Evolutionary conservation across 2,113 vertebrate species (phyloP), one percentile per base, ranked within the genome.

Genomic region (Microtus oregoni): DNA sequence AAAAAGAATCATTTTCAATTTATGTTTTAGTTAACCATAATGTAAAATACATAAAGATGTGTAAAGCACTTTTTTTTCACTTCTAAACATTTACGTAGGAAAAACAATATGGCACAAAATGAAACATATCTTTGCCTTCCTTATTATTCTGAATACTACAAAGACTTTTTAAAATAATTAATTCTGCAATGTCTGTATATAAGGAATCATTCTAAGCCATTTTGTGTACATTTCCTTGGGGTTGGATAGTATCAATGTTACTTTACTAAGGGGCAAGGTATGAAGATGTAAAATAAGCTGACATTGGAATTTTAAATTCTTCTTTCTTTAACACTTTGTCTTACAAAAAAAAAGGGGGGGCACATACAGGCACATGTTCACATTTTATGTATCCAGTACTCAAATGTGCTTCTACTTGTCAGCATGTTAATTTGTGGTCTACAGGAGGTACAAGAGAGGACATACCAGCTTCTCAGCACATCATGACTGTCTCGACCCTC

Each of bases 301-400:
- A 22, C 35, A 61, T 61, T 61, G 6, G 35, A 14, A 4, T 26
- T 61, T 77, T 30, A 50, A 61, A 82, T 8, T 61, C n/a, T 38
- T 61, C 19, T 13, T 82, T 55, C 52, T 55, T 55, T 55, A 55
- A 0, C 55, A 38, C 24, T 61, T 86, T 50, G 75, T 82, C 22
- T 72, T 87, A 14, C 79, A 93, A 87, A 94, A 89, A 94, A 87
- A 94, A 89, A n/a, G n/a, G n/a, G n/a, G n/a, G n/a, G 22, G 2
- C 4, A 30, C 28, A 76, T 65, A 32, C 7, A 58, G 28, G n/a
- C 35, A 15, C 1, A 15, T 26, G 28, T 10, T 35, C 65, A 19
- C 28, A 15, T 85, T 92, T 77, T n/a, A 41, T 20, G 19, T 73
- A 67, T 14, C 19, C 19, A 78, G 11, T 5, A 89, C 72, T 52